These are phyloP conservation scores for Pedetes capensis DNA, from an alignment of 2,113 vertebrate genomes.

Conservation along the genomic window DNA sequence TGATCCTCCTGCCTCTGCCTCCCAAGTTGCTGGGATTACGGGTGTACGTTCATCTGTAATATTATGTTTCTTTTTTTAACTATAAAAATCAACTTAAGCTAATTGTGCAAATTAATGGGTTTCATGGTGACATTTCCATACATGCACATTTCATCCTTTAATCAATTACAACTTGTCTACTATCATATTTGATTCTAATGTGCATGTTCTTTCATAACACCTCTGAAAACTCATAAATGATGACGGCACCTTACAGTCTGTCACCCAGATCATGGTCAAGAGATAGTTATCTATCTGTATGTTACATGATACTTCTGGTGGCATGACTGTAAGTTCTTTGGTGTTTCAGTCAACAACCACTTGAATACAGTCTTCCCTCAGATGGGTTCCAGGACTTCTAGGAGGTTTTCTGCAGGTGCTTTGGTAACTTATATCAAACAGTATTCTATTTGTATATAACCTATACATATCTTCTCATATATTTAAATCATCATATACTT, in stretches of 20 bases:
- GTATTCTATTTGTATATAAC: background rate
- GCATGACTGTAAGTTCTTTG: background rate
- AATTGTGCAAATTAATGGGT: background rate
- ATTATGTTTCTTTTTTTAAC: no score
- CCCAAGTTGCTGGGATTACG: no score
- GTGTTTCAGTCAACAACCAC: background rate
- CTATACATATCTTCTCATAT: background rate
- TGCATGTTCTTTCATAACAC: background rate
- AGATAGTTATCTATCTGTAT: background rate
- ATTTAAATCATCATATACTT: background rate
- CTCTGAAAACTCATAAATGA: conserved; percentile 16
- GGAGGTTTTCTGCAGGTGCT: background rate
- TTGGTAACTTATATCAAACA: background rate
- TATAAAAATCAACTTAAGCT: background rate
- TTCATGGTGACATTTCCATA: background rate
- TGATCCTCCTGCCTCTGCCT: no score
- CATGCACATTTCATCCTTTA: background rate
- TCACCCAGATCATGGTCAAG: background rate
- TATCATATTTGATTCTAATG: background rate
- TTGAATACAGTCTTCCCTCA: background rate
- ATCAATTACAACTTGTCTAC: background rate
- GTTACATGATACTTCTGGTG: background rate
- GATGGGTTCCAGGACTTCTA: background rate
- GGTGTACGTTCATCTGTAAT: no score
- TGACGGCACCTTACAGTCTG: background rate